These are phyloP conservation scores for Romanogobio albipinnatus DNA, from an alignment of 2,113 vertebrate species.

Conservation along the genomic window DNA sequence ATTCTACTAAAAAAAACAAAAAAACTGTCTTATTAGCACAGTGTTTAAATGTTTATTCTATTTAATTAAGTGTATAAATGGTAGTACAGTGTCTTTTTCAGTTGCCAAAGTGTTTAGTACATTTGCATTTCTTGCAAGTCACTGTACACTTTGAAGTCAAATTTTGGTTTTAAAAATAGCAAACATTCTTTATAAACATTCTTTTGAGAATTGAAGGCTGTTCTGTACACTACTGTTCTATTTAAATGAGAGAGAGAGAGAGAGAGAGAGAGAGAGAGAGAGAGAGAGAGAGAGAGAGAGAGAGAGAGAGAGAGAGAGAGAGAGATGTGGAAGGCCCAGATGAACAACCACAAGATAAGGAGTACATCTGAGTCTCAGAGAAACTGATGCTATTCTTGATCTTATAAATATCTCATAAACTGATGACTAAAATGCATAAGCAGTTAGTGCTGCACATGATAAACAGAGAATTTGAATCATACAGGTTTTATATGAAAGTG, in stretches of 20 bases:
- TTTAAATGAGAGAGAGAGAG: not conserved
- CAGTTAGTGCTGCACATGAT: not conserved
- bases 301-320: not conserved
- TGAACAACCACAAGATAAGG: not conserved
- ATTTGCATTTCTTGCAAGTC: not conserved
- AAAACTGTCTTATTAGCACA: too few relatives aligned
- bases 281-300: too few relatives aligned
- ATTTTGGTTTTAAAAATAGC: not conserved
- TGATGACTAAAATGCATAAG: not conserved
- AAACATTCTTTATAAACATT: not conserved
- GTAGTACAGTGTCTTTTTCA: not conserved
- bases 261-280: too few relatives aligned
- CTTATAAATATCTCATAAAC: constrained; percentile 10
- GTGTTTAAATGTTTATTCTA: not conserved
- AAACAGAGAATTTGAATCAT: not conserved
- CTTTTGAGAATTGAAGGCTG: constrained; percentile 7
- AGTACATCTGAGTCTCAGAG: not conserved
- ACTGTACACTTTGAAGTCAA: not conserved
- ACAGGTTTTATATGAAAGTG: not conserved
- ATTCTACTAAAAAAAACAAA: not conserved
- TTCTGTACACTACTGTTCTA: not conserved
- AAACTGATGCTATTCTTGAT: not conserved
- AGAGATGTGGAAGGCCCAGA: not conserved
- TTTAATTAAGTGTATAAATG: not conserved
- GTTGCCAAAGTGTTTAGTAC: not conserved